Conservation (phyloP, 2,888 invertebrate genomes). For the Macaria liturata region DNA sequence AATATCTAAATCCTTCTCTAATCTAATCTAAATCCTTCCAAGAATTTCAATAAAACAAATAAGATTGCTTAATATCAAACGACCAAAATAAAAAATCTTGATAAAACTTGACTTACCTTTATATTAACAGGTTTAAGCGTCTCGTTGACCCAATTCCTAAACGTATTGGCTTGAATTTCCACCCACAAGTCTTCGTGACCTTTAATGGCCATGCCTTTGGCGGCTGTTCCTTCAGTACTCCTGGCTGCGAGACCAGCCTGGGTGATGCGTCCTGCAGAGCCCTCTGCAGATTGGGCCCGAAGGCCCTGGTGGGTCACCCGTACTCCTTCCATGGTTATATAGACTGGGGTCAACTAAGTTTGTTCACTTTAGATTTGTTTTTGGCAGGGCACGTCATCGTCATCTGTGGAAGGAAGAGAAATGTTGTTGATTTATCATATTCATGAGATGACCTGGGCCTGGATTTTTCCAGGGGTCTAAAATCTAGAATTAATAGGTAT, state of each 20-base stretch:
- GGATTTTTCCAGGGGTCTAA: too few species aligned
- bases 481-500: too few species aligned
- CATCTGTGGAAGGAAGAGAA: constrained; percentile 43
- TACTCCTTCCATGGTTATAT: constrained; percentile 73
- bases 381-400: constrained; percentile 55
- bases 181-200: constrained; percentile 98
- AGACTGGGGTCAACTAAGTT: constrained; percentile 38
- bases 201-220: constrained; percentile 97
- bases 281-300: constrained; percentile 83
- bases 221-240: constrained; percentile 95
- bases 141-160: constrained; percentile 99
- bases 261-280: constrained; percentile 85
- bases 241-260: constrained; percentile 93
- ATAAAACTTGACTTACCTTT: constrained; percentile 68
- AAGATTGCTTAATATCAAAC: too few species aligned
- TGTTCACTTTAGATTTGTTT: constrained; percentile 38
- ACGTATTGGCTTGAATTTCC: constrained; percentile 97
- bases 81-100: too few species aligned
- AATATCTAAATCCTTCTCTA: too few species aligned
- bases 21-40: too few species aligned
- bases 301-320: constrained; percentile 84
- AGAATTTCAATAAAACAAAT: too few species aligned
- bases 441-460: too few species aligned
- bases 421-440: too few species aligned
- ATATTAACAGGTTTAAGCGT: constrained; percentile 88